These are phyloP conservation scores for Brotogeris chrysoptera DNA, from an alignment of 2,797 vertebrate genomes.

Conservation along the genomic window DNA sequence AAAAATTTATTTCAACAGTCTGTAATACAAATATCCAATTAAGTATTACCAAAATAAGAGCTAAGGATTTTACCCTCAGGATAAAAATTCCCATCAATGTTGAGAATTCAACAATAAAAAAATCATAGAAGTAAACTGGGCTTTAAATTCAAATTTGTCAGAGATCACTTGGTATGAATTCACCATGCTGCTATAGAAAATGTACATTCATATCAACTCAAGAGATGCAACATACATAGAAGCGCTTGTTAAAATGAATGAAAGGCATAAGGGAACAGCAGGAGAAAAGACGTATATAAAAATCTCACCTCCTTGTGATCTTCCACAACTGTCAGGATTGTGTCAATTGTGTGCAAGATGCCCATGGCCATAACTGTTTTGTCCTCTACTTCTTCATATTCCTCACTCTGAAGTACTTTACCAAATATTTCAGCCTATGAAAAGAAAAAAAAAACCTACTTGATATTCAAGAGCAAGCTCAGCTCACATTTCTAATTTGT, in stretches of 20 bases:
- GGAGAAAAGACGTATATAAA: background rate
- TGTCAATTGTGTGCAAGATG: conserved; percentile 95
- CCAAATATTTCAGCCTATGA: conserved; percentile 94
- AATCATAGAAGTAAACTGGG: background rate
- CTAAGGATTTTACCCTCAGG: background rate
- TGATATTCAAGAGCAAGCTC: background rate
- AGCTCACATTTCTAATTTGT: background rate
- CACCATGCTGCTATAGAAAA: background rate
- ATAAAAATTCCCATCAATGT: background rate
- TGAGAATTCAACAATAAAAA: background rate
- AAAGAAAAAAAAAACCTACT: background rate
- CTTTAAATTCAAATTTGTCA: background rate
- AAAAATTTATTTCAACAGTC: background rate
- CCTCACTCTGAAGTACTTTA: conserved; percentile 94
- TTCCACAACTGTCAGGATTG: conserved; percentile 94
- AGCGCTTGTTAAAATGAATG: background rate
- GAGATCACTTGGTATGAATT: background rate
- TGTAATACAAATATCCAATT: background rate
- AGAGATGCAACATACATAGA: background rate
- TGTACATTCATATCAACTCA: background rate
- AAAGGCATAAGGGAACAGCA: background rate
- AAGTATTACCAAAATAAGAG: background rate
- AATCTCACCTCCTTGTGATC: conserved; percentile 90
- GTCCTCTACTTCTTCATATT: conserved; percentile 95
- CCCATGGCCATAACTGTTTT: conserved; percentile 97